Base-by-base conservation (phyloP, 2,888 invertebrate species). In the Nezara viridula region DNA sequence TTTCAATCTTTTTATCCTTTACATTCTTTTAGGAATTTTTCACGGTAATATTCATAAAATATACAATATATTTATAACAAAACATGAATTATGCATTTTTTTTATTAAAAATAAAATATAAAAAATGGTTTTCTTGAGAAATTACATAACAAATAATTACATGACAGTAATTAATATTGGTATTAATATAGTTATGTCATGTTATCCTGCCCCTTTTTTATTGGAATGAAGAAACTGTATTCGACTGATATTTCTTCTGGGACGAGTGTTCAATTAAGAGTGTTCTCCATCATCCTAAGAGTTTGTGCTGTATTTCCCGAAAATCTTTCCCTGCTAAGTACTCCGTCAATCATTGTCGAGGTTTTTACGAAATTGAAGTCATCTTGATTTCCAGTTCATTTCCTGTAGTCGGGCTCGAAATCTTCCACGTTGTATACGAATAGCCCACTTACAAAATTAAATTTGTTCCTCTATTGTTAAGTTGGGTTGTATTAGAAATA, bases 331-430 rank as follows among this genome's bases (percentile, higher is more conserved):
- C 32, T 16, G 60, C 66, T 73, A 73, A 73, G 66, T 19, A 73
- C 37, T 73, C 66, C 32, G 32, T 73, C 66, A 37, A 73, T 73
- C 66, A 47, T 81, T n/a, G 1, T n/a, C 10, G 16, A 40, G 24
- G 81, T 81, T 81, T 40, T 81, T 44, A 81, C 24, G 44, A 81
- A 81, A 81, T 40, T 81, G 44, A 81, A 81, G 40, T 40, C 21
- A 24, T 81, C 81, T 19, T 81, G 37, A 47, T 44, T 81, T 81
- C 47, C 81, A 44, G 81, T 77, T 77, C 77, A 77, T 77, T 77
- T 77, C 77, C 77, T 77, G 21, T 19, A 40, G 0, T 24, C 40
- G 44, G 10, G 44, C 81, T n/a, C n/a, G 14, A 40, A 81, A 81
- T 44, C n/a, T n/a, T n/a, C 44, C 44, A 21, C 14, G 40, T n/a